These are phyloP conservation scores for Corythaixoides concolor DNA, from an alignment of 2,113 vertebrate species.

Conservation along the genomic window DNA sequence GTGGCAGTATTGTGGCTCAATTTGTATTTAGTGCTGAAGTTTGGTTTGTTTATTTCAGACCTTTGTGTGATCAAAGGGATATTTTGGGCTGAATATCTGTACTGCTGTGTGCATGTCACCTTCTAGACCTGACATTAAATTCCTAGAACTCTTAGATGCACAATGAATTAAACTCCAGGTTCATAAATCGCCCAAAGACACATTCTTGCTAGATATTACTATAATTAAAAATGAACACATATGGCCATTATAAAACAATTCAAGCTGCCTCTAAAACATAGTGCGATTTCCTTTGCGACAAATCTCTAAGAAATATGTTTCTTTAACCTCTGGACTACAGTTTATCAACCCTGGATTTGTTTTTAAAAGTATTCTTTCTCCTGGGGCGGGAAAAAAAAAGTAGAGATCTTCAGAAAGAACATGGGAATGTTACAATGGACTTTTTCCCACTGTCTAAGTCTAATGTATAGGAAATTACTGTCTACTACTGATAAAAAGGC, in stretches of 20 bases:
- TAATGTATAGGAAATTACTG: not conserved
- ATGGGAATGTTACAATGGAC: not conserved
- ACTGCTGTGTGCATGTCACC: not conserved
- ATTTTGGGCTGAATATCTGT: not conserved
- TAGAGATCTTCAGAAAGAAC: not conserved
- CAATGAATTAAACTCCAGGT: not conserved
- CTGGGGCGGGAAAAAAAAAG: not conserved
- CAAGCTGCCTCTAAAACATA: not conserved
- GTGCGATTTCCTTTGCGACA: not conserved
- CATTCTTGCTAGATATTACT: not conserved
- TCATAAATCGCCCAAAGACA: not conserved
- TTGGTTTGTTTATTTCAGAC: not conserved
- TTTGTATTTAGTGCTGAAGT: not conserved
- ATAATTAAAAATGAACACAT: not conserved
- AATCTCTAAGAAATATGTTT: not conserved
- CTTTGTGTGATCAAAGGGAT: not conserved
- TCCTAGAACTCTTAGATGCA: not conserved
- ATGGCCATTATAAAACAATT: not conserved
- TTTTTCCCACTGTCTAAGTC: not conserved
- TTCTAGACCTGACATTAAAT: not conserved
- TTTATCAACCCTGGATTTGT: constrained; percentile 20
- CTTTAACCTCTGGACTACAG: constrained; percentile 3
- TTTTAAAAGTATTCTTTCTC: constrained; percentile 26
- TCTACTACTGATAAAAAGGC: not conserved
- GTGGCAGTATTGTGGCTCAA: not conserved